phyloP scores from a whole-genome alignment of 2,797 vertebrate species.

The Florisuga fusca region DNA sequence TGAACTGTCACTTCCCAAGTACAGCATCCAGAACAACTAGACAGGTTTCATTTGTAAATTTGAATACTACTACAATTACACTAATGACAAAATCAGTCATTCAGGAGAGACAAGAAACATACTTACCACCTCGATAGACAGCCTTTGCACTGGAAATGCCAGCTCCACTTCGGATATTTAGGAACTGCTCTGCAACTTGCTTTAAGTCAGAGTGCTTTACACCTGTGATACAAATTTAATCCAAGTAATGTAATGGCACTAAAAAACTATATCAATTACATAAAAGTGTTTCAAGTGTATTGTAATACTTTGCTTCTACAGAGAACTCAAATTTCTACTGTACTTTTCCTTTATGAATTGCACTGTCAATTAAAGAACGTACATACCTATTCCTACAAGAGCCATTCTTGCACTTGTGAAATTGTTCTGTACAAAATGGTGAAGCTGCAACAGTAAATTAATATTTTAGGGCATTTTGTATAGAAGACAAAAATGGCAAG shows the following conservation, averaged over 20 bases:
- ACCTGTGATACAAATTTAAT: constrained; percentile 75
- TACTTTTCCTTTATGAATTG: not conserved
- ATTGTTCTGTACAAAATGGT: constrained; percentile 92
- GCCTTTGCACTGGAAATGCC: constrained; percentile 81
- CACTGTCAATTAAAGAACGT: not conserved
- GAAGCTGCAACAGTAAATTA: constrained; percentile 83
- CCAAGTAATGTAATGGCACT: not conserved
- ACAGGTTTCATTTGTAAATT: not conserved
- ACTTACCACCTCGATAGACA: constrained; percentile 88
- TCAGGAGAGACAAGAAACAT: not conserved
- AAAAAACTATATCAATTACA: not conserved
- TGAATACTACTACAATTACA: not conserved
- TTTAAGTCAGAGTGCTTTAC: constrained; percentile 88
- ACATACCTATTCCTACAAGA: constrained; percentile 92
- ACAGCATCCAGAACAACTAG: not conserved
- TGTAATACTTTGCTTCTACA: not conserved
- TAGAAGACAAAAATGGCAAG: not conserved
- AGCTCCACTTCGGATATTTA: constrained; percentile 82
- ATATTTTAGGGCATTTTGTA: constrained; percentile 10
- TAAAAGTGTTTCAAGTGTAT: not conserved
- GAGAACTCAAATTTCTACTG: not conserved
- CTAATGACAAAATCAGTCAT: not conserved
- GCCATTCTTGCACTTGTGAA: constrained; percentile 97
- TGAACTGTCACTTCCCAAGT: not conserved
- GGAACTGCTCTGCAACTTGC: constrained; percentile 87